Evolutionary conservation across 2,797 vertebrate genomes (phyloP).

Genomic region (Enoplosus armatus): DNA sequence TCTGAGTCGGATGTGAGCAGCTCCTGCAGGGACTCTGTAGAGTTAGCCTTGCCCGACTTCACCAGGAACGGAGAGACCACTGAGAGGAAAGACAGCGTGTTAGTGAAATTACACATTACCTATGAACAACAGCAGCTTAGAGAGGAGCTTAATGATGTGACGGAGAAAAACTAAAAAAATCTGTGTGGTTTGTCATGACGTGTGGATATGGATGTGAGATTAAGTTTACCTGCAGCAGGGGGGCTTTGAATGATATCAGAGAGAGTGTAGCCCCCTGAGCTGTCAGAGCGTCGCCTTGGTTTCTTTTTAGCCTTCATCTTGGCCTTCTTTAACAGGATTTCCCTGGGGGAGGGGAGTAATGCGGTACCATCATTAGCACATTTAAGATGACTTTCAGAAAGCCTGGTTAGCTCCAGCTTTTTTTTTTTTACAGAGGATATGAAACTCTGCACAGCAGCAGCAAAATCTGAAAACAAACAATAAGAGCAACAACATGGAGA

Average conservation of each 20-base stretch:
- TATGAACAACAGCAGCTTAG: no score
- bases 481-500: background rate
- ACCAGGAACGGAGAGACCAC: slow-evolving; percentile 79
- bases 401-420: background rate
- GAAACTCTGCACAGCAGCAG: background rate
- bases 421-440: background rate
- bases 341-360: slow-evolving; percentile 78
- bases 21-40: slow-evolving; percentile 96
- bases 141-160: no score
- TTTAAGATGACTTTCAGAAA: slow-evolving; percentile 1
- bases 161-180: no score
- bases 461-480: background rate
- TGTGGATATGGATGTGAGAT: no score
- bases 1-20: slow-evolving; percentile 96
- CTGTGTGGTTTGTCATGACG: background rate
- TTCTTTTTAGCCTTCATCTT: slow-evolving; percentile 97
- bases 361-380: slow-evolving; percentile 19
- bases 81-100: slow-evolving; percentile 28
- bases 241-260: slow-evolving; percentile 96
- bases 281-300: slow-evolving; percentile 92
- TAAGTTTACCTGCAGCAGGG: slow-evolving; percentile 88
- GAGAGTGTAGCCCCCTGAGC: slow-evolving; percentile 96
- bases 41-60: slow-evolving; percentile 90
- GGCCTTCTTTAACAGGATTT: slow-evolving; percentile 91
- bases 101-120: background rate